Conservation (phyloP, 2,888 invertebrate species). For the Lasiommata megera region DNA sequence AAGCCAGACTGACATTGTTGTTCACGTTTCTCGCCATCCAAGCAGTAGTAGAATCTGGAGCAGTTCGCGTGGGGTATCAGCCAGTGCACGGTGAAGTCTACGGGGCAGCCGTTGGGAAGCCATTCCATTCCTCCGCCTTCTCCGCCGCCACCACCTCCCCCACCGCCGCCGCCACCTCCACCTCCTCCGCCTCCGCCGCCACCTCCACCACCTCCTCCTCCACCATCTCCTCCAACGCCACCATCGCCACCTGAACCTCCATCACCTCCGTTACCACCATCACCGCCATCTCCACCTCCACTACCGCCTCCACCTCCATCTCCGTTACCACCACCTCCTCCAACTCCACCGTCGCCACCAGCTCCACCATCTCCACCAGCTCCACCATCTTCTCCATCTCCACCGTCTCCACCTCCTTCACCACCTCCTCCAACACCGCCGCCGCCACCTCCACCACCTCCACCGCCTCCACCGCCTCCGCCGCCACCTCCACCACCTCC, state of each 20-base stretch:
- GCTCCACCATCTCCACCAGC: neutral
- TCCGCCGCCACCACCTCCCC: neutral
- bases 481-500: neutral
- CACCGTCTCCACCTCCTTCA: neutral
- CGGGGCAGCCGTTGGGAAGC: constrained; percentile 49
- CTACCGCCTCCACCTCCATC: neutral
- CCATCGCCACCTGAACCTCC: neutral
- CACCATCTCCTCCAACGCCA: neutral
- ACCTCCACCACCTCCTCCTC: neutral
- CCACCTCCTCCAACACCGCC: neutral
- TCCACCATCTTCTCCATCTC: neutral
- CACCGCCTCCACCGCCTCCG: neutral
- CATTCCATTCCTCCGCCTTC: neutral
- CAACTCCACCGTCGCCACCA: neutral
- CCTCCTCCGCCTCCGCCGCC: neutral
- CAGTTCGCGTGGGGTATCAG: constrained; percentile 52
- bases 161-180: neutral
- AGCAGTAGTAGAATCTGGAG: constrained; percentile 50
- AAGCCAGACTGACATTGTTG: constrained; percentile 41
- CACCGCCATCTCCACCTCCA: neutral
- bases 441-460: neutral
- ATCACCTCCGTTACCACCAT: neutral
- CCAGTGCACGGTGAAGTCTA: constrained; percentile 38
- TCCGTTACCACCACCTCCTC: neutral
- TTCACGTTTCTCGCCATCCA: constrained; percentile 41